Evolutionary conservation across 2,888 invertebrate genomes (phyloP), one percentile per base, ranked within the genome.

Genomic region (Bedellia somnulentella): DNA sequence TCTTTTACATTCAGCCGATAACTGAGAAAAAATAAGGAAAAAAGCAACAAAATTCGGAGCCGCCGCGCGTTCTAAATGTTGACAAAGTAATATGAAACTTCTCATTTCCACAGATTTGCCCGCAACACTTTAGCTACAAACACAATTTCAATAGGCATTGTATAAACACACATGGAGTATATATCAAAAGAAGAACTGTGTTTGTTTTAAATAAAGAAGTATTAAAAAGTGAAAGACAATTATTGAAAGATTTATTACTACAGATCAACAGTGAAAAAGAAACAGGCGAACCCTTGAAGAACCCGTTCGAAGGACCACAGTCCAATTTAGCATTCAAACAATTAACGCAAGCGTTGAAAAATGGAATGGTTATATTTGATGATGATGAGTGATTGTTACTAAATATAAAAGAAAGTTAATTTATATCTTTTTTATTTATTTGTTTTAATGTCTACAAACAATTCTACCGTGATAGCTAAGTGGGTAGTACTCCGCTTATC

Each of bases 71-170:
- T n/a, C n/a, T n/a, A n/a, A n/a, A n/a, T n/a, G n/a, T n/a, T n/a
- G n/a, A n/a, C n/a, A n/a, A n/a, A n/a, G n/a, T n/a, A n/a, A n/a
- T n/a, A n/a, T n/a, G n/a, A n/a, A n/a, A n/a, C n/a, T n/a, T n/a
- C n/a, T n/a, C n/a, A n/a, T n/a, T n/a, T n/a, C n/a, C n/a, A n/a
- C 55, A 67, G 61, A 47, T 70, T 15, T 70, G 68, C 38, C 55
- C 56, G 1, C 67, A 64, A 35, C 61, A 67, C 3, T 70, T 68
- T 42, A 66, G 68, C 35, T 67, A 68, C 42, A 67, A 64, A 37
- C 53, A 52, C 34, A 68, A 68, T 37, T 68, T 68, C 38, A 63
- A 58, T 30, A 46, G 60, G 2, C 68, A 70, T 34, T 70, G 68
- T 40, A 43, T 64, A 2, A 70, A 67, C 31, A 68, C 62, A 35